Conservation (phyloP, 2,797 vertebrate genomes). For the Mormyrops attenuatus region DNA sequence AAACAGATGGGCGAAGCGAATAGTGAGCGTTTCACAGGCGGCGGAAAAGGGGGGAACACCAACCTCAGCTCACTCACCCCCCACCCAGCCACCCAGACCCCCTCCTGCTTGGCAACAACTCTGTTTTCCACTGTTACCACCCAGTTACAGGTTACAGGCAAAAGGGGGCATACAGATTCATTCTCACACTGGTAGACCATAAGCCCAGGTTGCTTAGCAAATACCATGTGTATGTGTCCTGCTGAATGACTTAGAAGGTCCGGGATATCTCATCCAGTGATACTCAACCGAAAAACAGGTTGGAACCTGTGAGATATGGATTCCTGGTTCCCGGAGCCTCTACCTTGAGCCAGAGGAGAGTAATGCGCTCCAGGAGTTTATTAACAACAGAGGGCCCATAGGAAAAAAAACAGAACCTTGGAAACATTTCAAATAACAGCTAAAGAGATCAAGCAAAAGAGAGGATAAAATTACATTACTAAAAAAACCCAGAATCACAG, state of each 20-base stretch:
- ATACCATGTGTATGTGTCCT: constrained; percentile 25
- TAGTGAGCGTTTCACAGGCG: constrained; percentile 22
- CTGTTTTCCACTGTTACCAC: constrained; percentile 31
- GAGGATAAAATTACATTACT: not conserved
- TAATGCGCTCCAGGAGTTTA: constrained; percentile 55
- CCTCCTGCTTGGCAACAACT: constrained; percentile 21
- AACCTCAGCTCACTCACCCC: not conserved
- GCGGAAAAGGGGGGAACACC: not conserved
- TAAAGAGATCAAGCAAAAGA: constrained; percentile 26
- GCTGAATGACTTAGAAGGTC: constrained; percentile 29
- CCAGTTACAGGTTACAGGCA: not conserved
- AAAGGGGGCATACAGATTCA: not conserved
- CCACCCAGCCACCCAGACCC: not conserved
- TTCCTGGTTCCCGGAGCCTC: constrained; percentile 44
- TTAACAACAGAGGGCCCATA: constrained; percentile 60
- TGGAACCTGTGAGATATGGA: constrained; percentile 25
- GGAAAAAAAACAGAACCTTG: constrained; percentile 24
- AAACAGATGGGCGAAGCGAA: constrained; percentile 46
- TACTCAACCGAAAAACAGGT: constrained; percentile 41
- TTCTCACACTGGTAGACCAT: not conserved
- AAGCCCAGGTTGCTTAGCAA: not conserved
- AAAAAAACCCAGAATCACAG: not conserved
- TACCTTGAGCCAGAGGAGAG: constrained; percentile 46
- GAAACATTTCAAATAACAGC: constrained; percentile 47
- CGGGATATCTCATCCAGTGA: constrained; percentile 39